phyloP scores from a whole-genome alignment of 2,797 vertebrate genomes.

The Danio aesculapii region DNA sequence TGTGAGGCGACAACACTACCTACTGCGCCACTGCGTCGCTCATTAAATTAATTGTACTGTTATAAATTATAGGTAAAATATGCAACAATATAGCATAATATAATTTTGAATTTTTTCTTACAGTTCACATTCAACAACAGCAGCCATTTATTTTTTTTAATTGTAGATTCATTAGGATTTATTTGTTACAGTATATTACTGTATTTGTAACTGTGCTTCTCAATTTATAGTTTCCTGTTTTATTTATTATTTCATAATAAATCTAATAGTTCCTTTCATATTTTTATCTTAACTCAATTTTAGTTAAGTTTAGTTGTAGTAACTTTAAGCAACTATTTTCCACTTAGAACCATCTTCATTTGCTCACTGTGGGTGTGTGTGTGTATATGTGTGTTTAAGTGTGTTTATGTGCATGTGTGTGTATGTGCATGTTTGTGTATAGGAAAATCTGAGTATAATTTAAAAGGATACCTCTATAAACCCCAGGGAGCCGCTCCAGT shows the following conservation, averaged over 20 bases:
- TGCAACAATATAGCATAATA: no score
- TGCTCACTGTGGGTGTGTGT: neutral
- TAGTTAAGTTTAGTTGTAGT: constrained; percentile 51
- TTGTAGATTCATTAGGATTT: no score
- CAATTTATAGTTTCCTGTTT: neutral
- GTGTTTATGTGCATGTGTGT: constrained; percentile 6
- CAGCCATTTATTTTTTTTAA: no score
- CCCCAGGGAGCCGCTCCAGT: constrained; percentile 76
- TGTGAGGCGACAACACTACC: no score
- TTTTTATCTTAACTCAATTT: neutral
- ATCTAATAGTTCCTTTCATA: neutral
- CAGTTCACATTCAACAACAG: no score
- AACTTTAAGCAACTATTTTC: constrained; percentile 73
- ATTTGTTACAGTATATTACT: no score
- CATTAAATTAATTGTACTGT: no score
- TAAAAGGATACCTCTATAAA: constrained; percentile 76
- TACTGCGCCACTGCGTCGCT: no score
- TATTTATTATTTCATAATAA: neutral
- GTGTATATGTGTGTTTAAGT: no score
- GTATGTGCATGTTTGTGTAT: constrained; percentile 10
- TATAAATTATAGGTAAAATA: no score
- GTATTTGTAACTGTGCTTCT: constrained; percentile 50
- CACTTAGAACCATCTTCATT: constrained; percentile 13
- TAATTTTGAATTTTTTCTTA: no score
- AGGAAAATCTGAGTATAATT: constrained; percentile 69